Evolutionary conservation across 2,888 invertebrate species (phyloP), one percentile per base, ranked within the genome.

Genomic region (Hypena proboscidalis): DNA sequence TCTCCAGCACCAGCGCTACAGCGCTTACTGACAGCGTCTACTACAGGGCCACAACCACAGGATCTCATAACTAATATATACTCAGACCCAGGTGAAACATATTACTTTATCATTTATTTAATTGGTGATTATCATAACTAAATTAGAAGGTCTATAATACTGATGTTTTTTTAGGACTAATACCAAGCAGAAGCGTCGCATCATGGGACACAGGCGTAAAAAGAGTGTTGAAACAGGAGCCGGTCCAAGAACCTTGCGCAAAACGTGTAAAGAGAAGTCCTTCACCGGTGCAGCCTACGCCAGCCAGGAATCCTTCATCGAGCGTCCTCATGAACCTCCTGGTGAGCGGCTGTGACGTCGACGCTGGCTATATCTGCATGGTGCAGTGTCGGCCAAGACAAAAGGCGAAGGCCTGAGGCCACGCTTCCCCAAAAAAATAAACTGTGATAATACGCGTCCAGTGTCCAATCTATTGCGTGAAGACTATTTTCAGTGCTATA

Each of bases 281-380:
- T 2, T 86, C 87, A 1, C 85, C 87, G 6, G 67, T 69, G 7
- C 68, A 68, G 41, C 52, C 68, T 37, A 62, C 72, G 36, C 59
- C 77, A 14, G 56, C 78, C 10, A 65, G 58, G 38, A 92, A 92
- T 52, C 93, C 92, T 44, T 94, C 94, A 40, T 94, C 94, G 64
- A 95, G 96, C 85, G 98, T 98, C 78, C 94, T 98, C 76, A 96
- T 97, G 95, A 98, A 98, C 92, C 94, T 98, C 67, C 93, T 98
- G 92, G 96, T 98, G 91, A 97, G 96, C 93, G 98, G 98, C 72
- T 97, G 97, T 88, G 98, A 98, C 88, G 95, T 96, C 82, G 96
- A 96, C 91, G 96, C 97, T 66, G 98, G 98, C 63, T 98, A 98
- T 85, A 94, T 95, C 78, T 97, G 97, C 87, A 93, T 96, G 87